Evolutionary conservation across 2,797 vertebrate genomes (phyloP).

Genomic region (Phoebastria nigripes): DNA sequence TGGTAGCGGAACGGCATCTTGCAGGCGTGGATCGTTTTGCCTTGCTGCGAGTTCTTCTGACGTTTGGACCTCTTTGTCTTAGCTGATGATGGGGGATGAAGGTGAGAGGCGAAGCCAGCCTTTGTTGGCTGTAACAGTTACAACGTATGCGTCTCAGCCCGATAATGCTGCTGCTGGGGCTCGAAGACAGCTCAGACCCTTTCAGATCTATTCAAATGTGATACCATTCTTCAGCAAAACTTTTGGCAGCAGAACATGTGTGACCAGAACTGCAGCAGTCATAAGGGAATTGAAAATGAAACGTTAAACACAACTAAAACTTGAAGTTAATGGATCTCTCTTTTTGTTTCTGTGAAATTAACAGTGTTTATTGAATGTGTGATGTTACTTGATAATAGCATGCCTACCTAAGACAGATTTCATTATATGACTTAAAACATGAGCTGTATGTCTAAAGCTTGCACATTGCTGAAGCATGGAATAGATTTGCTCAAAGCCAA

Average conservation of each 20-base stretch:
- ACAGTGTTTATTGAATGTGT: background rate
- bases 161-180: background rate
- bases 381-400: background rate
- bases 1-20: background rate
- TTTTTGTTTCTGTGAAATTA: background rate
- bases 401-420: background rate
- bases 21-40: background rate
- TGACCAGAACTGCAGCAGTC: background rate
- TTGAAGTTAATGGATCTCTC: background rate
- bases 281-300: background rate
- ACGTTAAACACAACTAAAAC: background rate
- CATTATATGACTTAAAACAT: background rate
- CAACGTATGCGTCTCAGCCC: background rate
- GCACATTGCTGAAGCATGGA: background rate
- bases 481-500: background rate
- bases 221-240: background rate
- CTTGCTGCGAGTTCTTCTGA: background rate
- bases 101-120: background rate
- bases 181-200: background rate
- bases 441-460: background rate
- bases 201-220: rapidly evolving
- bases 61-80: background rate
- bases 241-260: background rate
- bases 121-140: background rate
- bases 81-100: background rate